Conservation (phyloP, 2,797 vertebrate species). For the Coilia nasus region DNA sequence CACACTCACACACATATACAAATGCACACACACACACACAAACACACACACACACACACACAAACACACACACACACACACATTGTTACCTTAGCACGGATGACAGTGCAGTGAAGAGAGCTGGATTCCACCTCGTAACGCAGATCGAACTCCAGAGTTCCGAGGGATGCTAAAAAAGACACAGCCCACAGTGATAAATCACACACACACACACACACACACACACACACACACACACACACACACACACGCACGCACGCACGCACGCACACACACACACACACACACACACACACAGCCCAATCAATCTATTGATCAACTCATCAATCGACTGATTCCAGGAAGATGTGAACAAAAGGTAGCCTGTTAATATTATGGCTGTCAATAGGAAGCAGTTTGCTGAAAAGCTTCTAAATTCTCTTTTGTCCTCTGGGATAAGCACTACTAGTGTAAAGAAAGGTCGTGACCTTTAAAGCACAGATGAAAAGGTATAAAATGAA, state of each 20-base stretch:
- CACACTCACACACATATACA: no score
- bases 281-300: no score
- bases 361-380: background rate
- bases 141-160: constrained; percentile 86
- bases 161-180: constrained; percentile 77
- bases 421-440: no score
- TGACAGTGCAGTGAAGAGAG: constrained; percentile 83
- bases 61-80: constrained; percentile 11
- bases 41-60: no score
- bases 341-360: background rate
- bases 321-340: background rate
- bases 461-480: no score
- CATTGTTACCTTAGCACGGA: constrained; percentile 82
- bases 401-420: no score
- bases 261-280: no score
- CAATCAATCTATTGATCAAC: background rate
- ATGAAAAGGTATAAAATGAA: no score
- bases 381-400: no score
- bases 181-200: constrained; percentile 8
- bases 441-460: no score
- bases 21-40: no score
- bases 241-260: no score
- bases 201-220: constrained; percentile 44
- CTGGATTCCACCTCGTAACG: constrained; percentile 84
- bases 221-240: constrained; percentile 47